These are phyloP conservation scores for Apodemia duryi DNA, from an alignment of 2,888 invertebrate species.

Conservation along the genomic window DNA sequence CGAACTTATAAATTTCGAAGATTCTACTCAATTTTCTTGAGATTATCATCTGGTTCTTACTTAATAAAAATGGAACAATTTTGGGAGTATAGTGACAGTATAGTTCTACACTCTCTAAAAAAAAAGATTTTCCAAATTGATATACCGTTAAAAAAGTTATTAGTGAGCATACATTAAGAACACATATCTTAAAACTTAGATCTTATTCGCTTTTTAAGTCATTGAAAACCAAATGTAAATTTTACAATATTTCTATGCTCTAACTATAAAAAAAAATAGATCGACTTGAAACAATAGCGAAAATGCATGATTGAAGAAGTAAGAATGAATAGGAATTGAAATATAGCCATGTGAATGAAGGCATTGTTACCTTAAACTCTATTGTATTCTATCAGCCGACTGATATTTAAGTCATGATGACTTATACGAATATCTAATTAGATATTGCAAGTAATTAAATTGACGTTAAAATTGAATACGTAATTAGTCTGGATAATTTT, in stretches of 20 bases:
- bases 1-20: too few species aligned
- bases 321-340: conserved; percentile 2
- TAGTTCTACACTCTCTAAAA: too few species aligned
- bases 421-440: not conserved
- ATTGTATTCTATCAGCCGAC: conserved; percentile 2
- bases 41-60: too few species aligned
- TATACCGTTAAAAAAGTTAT: too few species aligned
- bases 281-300: conserved; percentile 7
- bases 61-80: too few species aligned
- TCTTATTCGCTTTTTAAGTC: too few species aligned
- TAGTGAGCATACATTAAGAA: too few species aligned
- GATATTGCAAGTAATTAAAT: not conserved
- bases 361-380: conserved; percentile 2
- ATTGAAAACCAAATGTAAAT: not conserved
- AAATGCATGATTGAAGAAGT: conserved; percentile 6
- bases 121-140: too few species aligned
- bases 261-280: not conserved
- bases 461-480: too few species aligned
- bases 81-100: too few species aligned
- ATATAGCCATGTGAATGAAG: conserved; percentile 3
- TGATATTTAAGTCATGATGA: conserved; percentile 4
- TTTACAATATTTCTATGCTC: not conserved
- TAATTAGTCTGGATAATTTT: not conserved
- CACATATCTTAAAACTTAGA: too few species aligned
- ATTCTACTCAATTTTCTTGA: too few species aligned